Percentiles rank a stretch among this genome's conserved stretches.
Evolutionary conservation across 2,113 vertebrate genomes (phyloP).

Genomic region (Erythrolamprus reginae): DNA sequence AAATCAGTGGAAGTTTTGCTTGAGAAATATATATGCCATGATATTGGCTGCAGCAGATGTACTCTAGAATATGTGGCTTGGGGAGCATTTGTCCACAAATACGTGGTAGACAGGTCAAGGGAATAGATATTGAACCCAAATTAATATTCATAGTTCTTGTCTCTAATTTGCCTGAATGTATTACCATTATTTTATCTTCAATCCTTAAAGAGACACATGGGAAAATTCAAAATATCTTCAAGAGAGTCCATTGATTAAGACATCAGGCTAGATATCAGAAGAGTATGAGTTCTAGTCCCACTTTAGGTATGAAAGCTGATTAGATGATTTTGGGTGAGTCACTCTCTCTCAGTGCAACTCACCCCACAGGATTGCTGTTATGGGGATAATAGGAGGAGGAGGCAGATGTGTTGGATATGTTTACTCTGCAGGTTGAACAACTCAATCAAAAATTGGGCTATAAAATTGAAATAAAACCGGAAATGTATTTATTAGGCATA

Average conservation of each 20-base stretch:
- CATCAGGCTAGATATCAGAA: background rate
- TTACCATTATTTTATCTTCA: background rate
- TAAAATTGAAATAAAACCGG: too few species aligned
- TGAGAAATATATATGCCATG: background rate
- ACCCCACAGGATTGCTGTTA: background rate
- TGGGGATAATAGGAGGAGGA: background rate
- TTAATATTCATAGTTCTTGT: slow-evolving; percentile 5
- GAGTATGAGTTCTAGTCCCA: background rate
- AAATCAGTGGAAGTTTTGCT: background rate
- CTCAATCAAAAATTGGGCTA: too few species aligned
- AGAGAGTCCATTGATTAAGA: background rate
- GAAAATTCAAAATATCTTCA: background rate
- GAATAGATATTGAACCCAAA: background rate
- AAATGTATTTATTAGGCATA: too few species aligned
- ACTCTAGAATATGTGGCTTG: background rate
- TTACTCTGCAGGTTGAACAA: background rate
- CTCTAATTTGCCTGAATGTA: background rate
- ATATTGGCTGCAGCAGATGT: background rate
- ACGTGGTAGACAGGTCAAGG: background rate
- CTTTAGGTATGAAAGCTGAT: background rate
- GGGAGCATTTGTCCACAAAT: background rate
- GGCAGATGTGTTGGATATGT: background rate
- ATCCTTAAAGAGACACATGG: background rate
- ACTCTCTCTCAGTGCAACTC: too few species aligned
- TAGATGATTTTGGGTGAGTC: background rate